These are phyloP conservation scores for Geodia barretti DNA, from an alignment of 37 sponge, comb jelly and placozoan genomes.

Conservation along the genomic window DNA sequence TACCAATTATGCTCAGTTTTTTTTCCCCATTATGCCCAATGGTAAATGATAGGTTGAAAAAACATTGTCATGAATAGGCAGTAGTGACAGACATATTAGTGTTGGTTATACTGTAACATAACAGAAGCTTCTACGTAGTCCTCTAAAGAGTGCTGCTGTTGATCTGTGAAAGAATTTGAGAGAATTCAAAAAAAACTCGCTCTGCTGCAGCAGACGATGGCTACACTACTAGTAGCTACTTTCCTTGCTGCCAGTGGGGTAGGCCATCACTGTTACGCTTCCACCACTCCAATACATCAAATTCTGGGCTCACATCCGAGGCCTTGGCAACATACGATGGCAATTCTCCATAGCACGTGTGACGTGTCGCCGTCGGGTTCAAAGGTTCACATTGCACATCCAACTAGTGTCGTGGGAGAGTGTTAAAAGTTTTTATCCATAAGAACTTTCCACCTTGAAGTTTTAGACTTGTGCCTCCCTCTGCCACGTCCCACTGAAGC, in stretches of 20 bases:
- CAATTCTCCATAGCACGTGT: too few species aligned
- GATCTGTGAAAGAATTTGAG: not conserved
- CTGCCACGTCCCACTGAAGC: too few species aligned
- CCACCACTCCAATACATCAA: not conserved
- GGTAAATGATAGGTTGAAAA: not conserved
- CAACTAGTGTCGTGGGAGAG: too few species aligned
- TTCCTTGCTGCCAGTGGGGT: constrained; percentile 1
- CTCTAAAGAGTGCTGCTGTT: not conserved
- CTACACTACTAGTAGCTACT: not conserved
- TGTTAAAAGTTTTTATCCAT: too few species aligned
- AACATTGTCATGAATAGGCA: not conserved
- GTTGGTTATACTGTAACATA: not conserved
- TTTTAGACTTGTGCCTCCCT: too few species aligned
- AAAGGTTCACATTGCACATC: too few species aligned
- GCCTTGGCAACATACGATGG: constrained; percentile 11
- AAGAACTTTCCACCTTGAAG: too few species aligned
- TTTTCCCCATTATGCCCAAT: not conserved
- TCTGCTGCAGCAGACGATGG: not conserved
- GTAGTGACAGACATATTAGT: not conserved
- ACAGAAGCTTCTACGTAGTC: not conserved
- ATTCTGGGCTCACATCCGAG: not conserved
- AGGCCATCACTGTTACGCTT: not conserved
- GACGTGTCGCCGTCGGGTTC: too few species aligned
- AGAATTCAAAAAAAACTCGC: not conserved
- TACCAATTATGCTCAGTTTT: not conserved